A percentile compares a stretch with the other conserved stretches of the same genome.
These are phyloP conservation scores for Diplodus puntazzo DNA, from an alignment of 2,797 vertebrate species.

Conservation along the genomic window DNA sequence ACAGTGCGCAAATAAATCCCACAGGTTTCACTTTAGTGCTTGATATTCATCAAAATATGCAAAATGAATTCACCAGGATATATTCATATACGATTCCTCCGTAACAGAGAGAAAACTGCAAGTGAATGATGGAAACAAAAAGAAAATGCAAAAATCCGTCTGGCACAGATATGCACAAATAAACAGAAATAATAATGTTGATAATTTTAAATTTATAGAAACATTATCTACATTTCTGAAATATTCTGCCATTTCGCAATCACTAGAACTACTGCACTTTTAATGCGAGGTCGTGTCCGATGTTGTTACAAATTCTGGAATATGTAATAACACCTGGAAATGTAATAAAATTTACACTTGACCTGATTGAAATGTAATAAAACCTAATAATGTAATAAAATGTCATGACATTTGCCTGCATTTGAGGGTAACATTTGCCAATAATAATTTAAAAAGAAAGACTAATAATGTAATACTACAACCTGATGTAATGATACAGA, in stretches of 20 bases:
- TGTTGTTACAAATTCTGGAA: too few relatives aligned
- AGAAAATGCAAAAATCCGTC: neutral
- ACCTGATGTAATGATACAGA: too few relatives aligned
- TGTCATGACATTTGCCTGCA: too few relatives aligned
- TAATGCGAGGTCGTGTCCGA: neutral
- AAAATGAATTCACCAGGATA: slow-evolving; percentile 42
- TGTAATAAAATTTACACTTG: too few relatives aligned
- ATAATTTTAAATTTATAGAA: slow-evolving; percentile 36
- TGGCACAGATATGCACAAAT: slow-evolving; percentile 9
- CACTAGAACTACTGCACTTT: neutral
- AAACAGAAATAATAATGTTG: neutral
- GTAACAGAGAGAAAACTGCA: slow-evolving; percentile 19
- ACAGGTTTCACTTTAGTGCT: slow-evolving; percentile 35
- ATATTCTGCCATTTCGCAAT: slow-evolving; percentile 5
- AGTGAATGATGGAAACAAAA: slow-evolving; percentile 6
- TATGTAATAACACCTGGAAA: too few relatives aligned
- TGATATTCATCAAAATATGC: slow-evolving; percentile 44
- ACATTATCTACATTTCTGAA: slow-evolving; percentile 4
- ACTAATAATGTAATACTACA: too few relatives aligned
- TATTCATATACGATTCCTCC: slow-evolving; percentile 41
- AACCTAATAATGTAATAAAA: too few relatives aligned
- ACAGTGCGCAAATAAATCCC: slow-evolving; percentile 41
- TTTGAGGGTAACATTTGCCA: too few relatives aligned
- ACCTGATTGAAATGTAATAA: too few relatives aligned
- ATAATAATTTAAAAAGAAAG: too few relatives aligned